Evolutionary conservation across 2,113 vertebrate genomes (phyloP).

Genomic region (Pogona vitticeps): DNA sequence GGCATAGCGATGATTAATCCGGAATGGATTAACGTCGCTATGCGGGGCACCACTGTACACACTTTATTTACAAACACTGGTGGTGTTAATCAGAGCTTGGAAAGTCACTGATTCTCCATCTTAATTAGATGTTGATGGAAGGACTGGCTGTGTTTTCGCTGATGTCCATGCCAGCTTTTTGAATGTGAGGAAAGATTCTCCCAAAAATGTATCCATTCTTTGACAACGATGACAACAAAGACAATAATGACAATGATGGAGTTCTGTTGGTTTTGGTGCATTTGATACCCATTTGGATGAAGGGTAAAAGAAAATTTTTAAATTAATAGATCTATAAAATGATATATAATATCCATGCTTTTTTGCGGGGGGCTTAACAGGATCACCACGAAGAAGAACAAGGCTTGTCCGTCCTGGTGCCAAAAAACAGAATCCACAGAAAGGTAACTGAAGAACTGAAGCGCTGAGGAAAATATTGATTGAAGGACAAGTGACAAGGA

Average conservation of each 20-base stretch:
- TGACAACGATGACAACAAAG: too few species aligned
- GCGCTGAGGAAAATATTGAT: constrained; percentile 26
- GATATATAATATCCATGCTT: background rate
- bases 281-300: background rate
- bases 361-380: constrained; percentile 48
- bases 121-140: background rate
- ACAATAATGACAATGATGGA: background rate
- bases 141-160: background rate
- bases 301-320: background rate
- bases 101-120: background rate
- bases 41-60: too few species aligned
- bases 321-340: background rate
- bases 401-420: constrained; percentile 63
- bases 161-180: background rate
- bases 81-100: too few species aligned
- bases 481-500: background rate
- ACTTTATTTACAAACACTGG: too few species aligned
- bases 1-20: too few species aligned
- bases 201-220: background rate
- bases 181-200: too few species aligned
- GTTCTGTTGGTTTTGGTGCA: background rate
- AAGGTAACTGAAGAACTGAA: constrained; percentile 26
- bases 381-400: constrained; percentile 69
- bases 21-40: too few species aligned
- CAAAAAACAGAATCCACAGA: constrained; percentile 26